A percentile compares a stretch with the other conserved stretches of the same genome.
Evolutionary conservation across 1,140 invertebrate genomes (phyloP).

Genomic region (Trichoplusia ni): DNA sequence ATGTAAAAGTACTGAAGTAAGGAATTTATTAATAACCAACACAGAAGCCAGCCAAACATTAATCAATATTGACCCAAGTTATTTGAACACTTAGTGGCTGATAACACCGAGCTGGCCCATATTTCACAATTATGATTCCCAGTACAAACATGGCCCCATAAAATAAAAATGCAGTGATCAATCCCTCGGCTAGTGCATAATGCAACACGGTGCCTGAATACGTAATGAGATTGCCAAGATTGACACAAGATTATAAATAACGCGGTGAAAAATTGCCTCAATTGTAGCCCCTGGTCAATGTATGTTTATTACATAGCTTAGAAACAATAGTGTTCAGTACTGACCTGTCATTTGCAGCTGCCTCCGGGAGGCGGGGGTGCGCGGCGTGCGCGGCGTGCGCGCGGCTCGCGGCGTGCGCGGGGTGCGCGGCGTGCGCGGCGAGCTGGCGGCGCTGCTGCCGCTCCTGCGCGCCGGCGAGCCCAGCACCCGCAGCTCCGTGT

Average conservation of each 20-base stretch:
- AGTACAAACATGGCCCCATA: conserved; percentile 14
- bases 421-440: conserved; percentile 66
- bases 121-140: conserved; percentile 25
- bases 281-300: not conserved
- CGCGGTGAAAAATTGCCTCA: conserved; percentile 17
- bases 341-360: conserved; percentile 78
- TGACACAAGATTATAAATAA: conserved; percentile 24
- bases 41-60: conserved; percentile 11
- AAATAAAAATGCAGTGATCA: conserved; percentile 27
- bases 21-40: conserved; percentile 20
- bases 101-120: conserved; percentile 14
- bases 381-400: conserved; percentile 67
- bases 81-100: not conserved
- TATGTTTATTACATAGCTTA: not conserved
- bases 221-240: conserved; percentile 21
- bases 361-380: conserved; percentile 72
- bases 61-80: conserved; percentile 8
- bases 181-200: conserved; percentile 14
- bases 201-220: conserved; percentile 24
- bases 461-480: conserved; percentile 66
- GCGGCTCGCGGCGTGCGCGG: conserved; percentile 64
- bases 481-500: conserved; percentile 67
- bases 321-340: conserved; percentile 22
- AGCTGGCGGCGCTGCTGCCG: conserved; percentile 55
- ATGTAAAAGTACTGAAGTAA: conserved; percentile 1